A percentile compares a stretch with the other conserved stretches of the same genome.
Evolutionary conservation across 2,113 vertebrate genomes (phyloP).

Genomic region (Saccopteryx bilineata): DNA sequence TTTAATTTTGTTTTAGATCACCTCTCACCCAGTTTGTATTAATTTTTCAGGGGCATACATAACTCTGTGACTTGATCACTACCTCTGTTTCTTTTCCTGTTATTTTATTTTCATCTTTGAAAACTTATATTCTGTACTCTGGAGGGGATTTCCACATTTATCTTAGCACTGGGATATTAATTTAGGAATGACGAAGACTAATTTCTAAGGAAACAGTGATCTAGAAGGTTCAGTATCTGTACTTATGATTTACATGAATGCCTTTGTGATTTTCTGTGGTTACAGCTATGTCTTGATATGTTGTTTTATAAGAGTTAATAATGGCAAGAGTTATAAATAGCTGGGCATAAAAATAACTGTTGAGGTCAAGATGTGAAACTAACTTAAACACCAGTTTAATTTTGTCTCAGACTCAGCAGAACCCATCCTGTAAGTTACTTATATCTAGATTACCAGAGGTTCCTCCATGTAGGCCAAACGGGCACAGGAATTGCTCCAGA

Average conservation of each 20-base stretch:
- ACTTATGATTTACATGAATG: not conserved
- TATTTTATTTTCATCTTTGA: not conserved
- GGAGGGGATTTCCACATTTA: conserved; percentile 10
- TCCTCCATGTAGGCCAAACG: not conserved
- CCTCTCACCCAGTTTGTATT: not conserved
- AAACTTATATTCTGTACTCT: conserved; percentile 14
- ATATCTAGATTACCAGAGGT: not conserved
- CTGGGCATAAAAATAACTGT: not conserved
- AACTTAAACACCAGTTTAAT: not conserved
- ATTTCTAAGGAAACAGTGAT: conserved; percentile 1
- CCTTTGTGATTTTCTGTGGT: conserved; percentile 31
- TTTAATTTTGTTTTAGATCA: conserved; percentile 7
- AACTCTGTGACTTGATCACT: conserved; percentile 10
- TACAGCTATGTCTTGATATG: not conserved
- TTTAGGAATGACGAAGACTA: not conserved
- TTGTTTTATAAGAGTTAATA: conserved; percentile 34
- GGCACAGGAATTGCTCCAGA: not conserved
- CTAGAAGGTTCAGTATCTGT: not conserved
- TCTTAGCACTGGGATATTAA: not conserved
- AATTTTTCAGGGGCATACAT: conserved; percentile 5
- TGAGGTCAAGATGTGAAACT: not conserved
- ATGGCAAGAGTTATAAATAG: not conserved
- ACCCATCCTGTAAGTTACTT: not conserved
- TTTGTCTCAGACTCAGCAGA: conserved; percentile 9
- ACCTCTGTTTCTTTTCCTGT: not conserved